A percentile compares a stretch with the other conserved stretches of the same genome.
phyloP scores from a whole-genome alignment of 2,888 invertebrate species.

The Tholera decimalis region DNA sequence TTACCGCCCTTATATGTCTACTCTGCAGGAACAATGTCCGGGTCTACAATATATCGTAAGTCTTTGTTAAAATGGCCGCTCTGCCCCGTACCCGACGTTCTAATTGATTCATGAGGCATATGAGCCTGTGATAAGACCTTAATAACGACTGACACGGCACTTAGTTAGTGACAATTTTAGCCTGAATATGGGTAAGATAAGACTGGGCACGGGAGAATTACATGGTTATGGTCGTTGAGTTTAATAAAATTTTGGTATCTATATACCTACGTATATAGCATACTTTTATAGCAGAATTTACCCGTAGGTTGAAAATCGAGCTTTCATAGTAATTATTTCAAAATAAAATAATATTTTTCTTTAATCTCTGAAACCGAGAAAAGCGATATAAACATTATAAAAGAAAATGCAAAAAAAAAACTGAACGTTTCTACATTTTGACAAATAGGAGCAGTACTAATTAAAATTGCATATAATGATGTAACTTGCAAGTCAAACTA shows the following conservation, averaged over 20 bases:
- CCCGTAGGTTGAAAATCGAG: neutral
- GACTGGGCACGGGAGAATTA: constrained; percentile 50
- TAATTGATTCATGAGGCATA: constrained; percentile 82
- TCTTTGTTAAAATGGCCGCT: constrained; percentile 70
- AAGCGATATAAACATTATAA: too few relatives aligned
- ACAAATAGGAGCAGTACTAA: too few relatives aligned
- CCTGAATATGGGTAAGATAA: constrained; percentile 67
- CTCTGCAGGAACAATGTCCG: constrained; percentile 56
- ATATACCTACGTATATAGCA: neutral
- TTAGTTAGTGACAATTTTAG: constrained; percentile 75
- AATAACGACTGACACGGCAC: constrained; percentile 74
- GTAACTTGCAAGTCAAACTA: too few relatives aligned
- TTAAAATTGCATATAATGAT: too few relatives aligned
- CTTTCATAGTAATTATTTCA: neutral
- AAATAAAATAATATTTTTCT: neutral
- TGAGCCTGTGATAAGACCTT: constrained; percentile 76
- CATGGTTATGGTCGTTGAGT: constrained; percentile 44
- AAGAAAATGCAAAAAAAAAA: too few relatives aligned
- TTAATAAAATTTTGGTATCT: constrained; percentile 57
- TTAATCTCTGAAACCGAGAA: neutral
- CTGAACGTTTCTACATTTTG: too few relatives aligned
- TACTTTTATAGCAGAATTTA: neutral
- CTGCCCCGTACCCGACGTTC: constrained; percentile 61
- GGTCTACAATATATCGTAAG: constrained; percentile 66
- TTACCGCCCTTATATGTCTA: constrained; percentile 65